These are phyloP conservation scores for Trididemnum nubilum DNA, from an alignment of 23 tunicate genomes.

Conservation along the genomic window DNA sequence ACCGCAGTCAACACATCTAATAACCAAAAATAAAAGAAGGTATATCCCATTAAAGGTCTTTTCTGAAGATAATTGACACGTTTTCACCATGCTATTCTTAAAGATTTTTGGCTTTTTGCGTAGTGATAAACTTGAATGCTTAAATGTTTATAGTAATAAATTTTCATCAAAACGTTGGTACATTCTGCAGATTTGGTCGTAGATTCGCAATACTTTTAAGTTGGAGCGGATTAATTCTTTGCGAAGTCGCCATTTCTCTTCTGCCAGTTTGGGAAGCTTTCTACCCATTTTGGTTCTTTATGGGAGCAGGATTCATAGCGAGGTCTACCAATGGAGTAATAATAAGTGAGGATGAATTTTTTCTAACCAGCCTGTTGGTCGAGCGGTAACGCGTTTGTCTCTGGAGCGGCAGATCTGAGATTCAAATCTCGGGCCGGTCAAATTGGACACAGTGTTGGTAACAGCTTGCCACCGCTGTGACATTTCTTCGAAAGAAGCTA, in stretches of 20 bases:
- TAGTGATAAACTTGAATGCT: too few species aligned
- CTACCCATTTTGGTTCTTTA: constrained; percentile 13
- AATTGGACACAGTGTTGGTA: background rate
- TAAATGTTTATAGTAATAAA: too few species aligned
- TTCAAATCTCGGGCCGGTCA: background rate
- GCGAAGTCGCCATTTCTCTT: background rate
- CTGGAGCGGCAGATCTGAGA: background rate
- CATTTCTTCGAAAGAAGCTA: background rate
- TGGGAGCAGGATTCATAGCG: background rate
- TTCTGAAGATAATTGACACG: too few species aligned
- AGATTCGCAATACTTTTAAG: background rate
- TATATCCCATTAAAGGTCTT: too few species aligned
- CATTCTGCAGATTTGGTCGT: constrained; percentile 14
- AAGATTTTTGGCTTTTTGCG: too few species aligned
- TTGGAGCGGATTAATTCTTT: background rate
- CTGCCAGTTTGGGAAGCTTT: constrained; percentile 12
- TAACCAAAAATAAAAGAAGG: too few species aligned
- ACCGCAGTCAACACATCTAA: too few species aligned
- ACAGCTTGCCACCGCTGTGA: background rate
- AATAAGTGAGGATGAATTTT: constrained; percentile 4
- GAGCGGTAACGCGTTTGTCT: background rate
- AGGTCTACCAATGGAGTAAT: background rate
- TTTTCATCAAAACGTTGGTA: too few species aligned
- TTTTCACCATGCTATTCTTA: too few species aligned
- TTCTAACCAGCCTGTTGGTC: background rate